phyloP scores from a whole-genome alignment of 53 echinoderm and acorn worm genomes.

The Holothuria scabra region DNA sequence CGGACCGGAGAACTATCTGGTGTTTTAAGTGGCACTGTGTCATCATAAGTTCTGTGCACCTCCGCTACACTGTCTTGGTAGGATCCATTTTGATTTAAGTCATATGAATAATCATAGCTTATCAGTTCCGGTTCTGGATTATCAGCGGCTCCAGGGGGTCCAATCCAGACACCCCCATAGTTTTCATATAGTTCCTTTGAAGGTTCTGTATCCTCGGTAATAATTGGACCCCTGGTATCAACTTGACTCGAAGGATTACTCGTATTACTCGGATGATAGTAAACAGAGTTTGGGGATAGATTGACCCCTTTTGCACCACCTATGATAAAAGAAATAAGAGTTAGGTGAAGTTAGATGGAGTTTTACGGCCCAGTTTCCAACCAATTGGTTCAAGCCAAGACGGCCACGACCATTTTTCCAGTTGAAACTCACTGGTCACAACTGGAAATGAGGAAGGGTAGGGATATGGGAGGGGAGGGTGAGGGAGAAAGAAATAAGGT shows the following conservation, averaged over 20 bases:
- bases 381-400: no score
- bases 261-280: slow-evolving; percentile 39
- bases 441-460: no score
- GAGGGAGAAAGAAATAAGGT: no score
- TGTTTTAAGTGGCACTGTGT: slow-evolving; percentile 40
- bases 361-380: no score
- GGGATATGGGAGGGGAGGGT: no score
- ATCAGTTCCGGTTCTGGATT: slow-evolving; percentile 16
- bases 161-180: slow-evolving; percentile 87
- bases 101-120: slow-evolving; percentile 18
- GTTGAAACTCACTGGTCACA: no score
- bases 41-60: slow-evolving; percentile 77
- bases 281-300: slow-evolving; percentile 37
- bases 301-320: slow-evolving; percentile 24
- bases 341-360: no score
- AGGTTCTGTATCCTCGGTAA: slow-evolving; percentile 43
- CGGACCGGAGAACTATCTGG: slow-evolving; percentile 17
- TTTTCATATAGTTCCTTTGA: slow-evolving; percentile 67
- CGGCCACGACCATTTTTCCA: no score
- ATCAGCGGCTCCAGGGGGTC: slow-evolving; percentile 64
- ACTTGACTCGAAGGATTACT: slow-evolving; percentile 55
- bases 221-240: slow-evolving; percentile 32
- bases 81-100: slow-evolving; percentile 20
- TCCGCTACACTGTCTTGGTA: slow-evolving; percentile 62
- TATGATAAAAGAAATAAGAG: background rate